Conservation (phyloP, 2,797 vertebrate species). For the Arrhamphus sclerolepis region DNA sequence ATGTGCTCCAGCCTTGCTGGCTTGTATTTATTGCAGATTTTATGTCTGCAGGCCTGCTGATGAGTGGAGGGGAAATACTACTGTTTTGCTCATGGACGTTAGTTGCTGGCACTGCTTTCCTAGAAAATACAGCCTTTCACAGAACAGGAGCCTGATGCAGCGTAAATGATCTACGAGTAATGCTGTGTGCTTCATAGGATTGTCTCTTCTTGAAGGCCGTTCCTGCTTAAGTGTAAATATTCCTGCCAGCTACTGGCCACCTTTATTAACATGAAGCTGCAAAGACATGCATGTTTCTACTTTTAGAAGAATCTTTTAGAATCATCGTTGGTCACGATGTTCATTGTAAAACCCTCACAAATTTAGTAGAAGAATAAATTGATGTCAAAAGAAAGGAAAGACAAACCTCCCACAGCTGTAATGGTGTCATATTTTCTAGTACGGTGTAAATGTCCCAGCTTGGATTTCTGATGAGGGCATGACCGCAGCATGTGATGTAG, state of each 20-base stretch:
- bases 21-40: conserved; percentile 34
- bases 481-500: conserved; percentile 1
- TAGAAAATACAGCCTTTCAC: conserved; percentile 23
- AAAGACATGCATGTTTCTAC: too few relatives aligned
- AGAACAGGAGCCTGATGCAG: conserved; percentile 14
- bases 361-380: not conserved
- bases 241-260: not conserved
- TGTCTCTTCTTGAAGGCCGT: not conserved
- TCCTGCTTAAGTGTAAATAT: conserved; percentile 1
- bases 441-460: not conserved
- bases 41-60: conserved; percentile 29
- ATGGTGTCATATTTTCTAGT: not conserved
- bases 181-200: conserved; percentile 2
- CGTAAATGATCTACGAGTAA: conserved; percentile 1
- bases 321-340: not conserved
- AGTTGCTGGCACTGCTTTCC: conserved; percentile 34
- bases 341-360: not conserved
- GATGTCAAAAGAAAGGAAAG: not conserved
- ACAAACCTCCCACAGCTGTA: too few relatives aligned
- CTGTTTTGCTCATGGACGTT: conserved; percentile 19
- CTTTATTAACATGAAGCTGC: too few relatives aligned
- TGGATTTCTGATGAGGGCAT: not conserved
- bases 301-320: not conserved
- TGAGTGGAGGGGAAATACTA: conserved; percentile 27
- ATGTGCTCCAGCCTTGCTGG: conserved; percentile 9